A percentile compares a stretch with the other conserved stretches of the same genome.
phyloP scores from a whole-genome alignment of 2,113 vertebrate genomes.

The mouse (Mus musculus) region DNA sequence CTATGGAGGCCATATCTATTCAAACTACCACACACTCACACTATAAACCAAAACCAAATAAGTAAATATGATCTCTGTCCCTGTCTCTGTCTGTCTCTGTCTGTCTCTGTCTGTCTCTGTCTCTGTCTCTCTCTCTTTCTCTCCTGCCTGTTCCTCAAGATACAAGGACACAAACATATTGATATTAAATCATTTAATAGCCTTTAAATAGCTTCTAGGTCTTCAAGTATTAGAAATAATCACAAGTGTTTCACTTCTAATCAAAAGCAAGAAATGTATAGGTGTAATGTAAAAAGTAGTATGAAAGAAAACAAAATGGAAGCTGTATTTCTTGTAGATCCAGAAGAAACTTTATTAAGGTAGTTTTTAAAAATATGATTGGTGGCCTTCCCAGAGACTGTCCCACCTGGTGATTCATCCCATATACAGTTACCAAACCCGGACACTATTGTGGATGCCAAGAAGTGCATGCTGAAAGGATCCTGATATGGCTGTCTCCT shows the following conservation, averaged over 20 bases:
- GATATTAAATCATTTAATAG: neutral
- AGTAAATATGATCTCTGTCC: neutral
- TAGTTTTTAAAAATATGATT: too few relatives aligned
- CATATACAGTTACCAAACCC: too few relatives aligned
- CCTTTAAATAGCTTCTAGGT: neutral
- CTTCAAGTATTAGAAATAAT: neutral
- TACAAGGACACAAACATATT: neutral
- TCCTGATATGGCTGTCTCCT: too few relatives aligned
- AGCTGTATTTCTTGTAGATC: neutral
- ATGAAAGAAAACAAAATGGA: neutral
- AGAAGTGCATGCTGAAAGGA: too few relatives aligned
- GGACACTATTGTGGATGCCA: too few relatives aligned
- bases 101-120: neutral
- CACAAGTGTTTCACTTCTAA: neutral
- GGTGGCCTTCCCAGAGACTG: too few relatives aligned
- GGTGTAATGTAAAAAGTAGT: neutral
- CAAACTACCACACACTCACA: neutral
- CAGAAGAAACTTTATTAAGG: neutral
- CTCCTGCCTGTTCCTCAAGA: too few relatives aligned
- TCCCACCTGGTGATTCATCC: too few relatives aligned
- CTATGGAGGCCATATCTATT: neutral
- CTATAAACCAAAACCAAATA: neutral
- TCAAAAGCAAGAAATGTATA: neutral
- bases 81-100: neutral
- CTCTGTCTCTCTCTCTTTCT: neutral